A percentile compares a stretch with the other conserved stretches of the same genome.
Conservation (phyloP, 2,797 vertebrate species). For the Xyrichtys novacula region DNA sequence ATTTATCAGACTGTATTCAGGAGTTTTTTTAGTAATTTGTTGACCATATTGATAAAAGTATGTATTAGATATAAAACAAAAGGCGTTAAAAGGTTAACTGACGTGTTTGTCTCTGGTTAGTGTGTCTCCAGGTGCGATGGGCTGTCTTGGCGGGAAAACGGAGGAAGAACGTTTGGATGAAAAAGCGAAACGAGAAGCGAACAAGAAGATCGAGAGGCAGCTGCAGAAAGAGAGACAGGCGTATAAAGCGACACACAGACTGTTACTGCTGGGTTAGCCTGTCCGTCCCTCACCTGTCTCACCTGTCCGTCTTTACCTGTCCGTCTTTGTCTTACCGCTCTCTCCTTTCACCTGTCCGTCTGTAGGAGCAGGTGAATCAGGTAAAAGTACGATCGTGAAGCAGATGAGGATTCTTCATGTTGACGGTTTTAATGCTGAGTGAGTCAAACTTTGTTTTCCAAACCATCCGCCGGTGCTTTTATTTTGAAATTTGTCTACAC, state of each 20-base stretch:
- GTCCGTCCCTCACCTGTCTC: background rate
- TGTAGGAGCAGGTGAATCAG: slow-evolving; percentile 96
- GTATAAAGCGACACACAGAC: slow-evolving; percentile 96
- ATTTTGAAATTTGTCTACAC: background rate
- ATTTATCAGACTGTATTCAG: no score
- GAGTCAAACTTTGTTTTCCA: slow-evolving; percentile 71
- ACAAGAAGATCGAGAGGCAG: slow-evolving; percentile 99
- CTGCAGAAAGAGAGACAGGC: slow-evolving; percentile 96
- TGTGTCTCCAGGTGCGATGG: slow-evolving; percentile 82
- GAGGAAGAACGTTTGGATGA: slow-evolving; percentile 97
- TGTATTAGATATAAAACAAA: no score
- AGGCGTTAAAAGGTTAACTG: no score
- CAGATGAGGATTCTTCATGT: slow-evolving; percentile 99
- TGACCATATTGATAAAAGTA: no score
- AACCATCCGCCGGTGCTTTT: background rate
- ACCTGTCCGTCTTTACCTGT: background rate
- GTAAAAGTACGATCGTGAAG: slow-evolving; percentile 99
- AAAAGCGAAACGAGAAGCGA: slow-evolving; percentile 95
- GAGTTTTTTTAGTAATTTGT: no score
- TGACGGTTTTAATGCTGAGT: slow-evolving; percentile 97
- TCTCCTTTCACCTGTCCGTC: slow-evolving; percentile 10
- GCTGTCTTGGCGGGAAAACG: slow-evolving; percentile 95
- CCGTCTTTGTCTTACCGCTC: background rate
- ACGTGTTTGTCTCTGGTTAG: background rate
- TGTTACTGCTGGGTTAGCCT: slow-evolving; percentile 90